Base-by-base conservation (phyloP, 2,113 vertebrate genomes). In the Lophius piscatorius region DNA sequence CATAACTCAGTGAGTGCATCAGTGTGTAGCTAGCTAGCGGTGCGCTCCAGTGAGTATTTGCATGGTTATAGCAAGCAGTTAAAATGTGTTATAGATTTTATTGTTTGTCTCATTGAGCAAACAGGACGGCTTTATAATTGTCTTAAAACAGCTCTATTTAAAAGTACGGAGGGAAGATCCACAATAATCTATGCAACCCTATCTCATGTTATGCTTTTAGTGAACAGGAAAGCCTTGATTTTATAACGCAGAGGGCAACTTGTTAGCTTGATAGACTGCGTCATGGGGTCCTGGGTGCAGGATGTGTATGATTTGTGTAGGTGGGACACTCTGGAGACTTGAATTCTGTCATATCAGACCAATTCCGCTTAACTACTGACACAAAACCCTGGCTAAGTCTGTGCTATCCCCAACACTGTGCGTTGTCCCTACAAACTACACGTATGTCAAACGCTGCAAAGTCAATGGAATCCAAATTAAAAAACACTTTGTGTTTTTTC, bases 341-440 rank as follows among this genome's bases (percentile, higher is more conserved):
- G 72, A 61, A 22, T 52, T 74, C 74, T 66, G 71, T 80, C 80
- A 61, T 42, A 61, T 69, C 67, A 63, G 57, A 77, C 65, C 63
- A 28, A 17, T 42, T 72, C 70, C 83, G 86, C 83, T 86, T 86
- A 85, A 86, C 82, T 85, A 88, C 84, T 38, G 80, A 59, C 70
- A 71, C 49, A 49, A 70, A 84, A 64, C 63, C 64, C 39, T 31
- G 24, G 31, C 47, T 55, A 70, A 50, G 44, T 85, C 31, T 33
- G 10, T 10, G 11, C 31, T 10, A 7, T 33, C 31, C 8, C 35
- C 35, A 39, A 68, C 16, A 7, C 21, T 24, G 13, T n/a, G 31
- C 31, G 16, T 52, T 16, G 10, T 24, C 38, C n/a, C n/a, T n/a
- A 34, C n/a, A 40, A 13, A 48, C 40, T 3, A 20, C 16, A 3